Evolutionary conservation across 1,140 invertebrate species (phyloP).

Genomic region (Octopus bimaculoides): DNA sequence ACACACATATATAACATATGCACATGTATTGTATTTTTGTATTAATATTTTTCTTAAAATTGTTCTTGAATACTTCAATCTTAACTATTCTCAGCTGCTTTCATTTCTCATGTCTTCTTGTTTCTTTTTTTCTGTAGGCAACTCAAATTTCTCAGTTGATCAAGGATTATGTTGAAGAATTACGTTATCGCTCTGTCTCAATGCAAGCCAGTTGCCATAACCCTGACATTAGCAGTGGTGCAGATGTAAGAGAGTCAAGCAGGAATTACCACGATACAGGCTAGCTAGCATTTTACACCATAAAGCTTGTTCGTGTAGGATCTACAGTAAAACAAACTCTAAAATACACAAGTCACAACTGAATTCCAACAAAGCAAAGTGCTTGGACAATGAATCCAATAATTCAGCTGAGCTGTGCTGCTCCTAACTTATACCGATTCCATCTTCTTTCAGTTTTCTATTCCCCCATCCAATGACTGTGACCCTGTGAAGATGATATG

Average conservation of each 20-base stretch:
- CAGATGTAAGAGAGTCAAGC: conserved; percentile 18
- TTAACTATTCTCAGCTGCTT: background rate
- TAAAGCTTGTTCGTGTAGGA: too few relatives aligned
- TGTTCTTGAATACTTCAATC: background rate
- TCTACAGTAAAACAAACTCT: too few relatives aligned
- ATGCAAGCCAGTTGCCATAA: conserved; percentile 29
- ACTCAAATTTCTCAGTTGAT: conserved; percentile 92
- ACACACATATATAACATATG: too few relatives aligned
- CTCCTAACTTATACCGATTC: too few relatives aligned
- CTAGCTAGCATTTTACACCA: conserved; percentile 19
- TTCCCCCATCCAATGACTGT: too few relatives aligned
- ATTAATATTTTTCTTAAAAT: background rate
- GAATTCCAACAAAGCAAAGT: too few relatives aligned
- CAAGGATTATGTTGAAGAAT: conserved; percentile 71
- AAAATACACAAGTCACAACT: too few relatives aligned
- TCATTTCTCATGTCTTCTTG: background rate
- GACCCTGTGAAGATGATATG: too few relatives aligned
- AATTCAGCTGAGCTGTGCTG: too few relatives aligned
- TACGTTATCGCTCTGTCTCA: conserved; percentile 33
- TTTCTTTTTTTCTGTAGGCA: conserved; percentile 63
- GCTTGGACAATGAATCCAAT: too few relatives aligned
- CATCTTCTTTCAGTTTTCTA: too few relatives aligned
- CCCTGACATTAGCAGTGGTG: conserved; percentile 13
- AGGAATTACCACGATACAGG: conserved; percentile 25
- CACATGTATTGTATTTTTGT: conserved; percentile 5